Conservation (phyloP, 1,140 invertebrate species). For the Zaprionus ornatus region DNA sequence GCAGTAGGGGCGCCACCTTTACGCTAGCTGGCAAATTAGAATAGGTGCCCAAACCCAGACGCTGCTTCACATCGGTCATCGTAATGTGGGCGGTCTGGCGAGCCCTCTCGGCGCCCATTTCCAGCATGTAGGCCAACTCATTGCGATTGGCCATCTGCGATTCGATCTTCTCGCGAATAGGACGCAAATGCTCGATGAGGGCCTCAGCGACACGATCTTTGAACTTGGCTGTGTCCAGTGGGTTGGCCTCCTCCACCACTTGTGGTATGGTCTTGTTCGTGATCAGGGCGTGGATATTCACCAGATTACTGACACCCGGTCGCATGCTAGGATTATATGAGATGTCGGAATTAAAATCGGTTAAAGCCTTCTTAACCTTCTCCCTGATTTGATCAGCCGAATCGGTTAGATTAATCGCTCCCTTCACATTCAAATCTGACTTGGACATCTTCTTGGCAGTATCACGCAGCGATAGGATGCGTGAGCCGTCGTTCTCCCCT, state of each 20-base stretch:
- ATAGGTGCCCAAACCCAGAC: conserved; percentile 86
- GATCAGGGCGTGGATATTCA: conserved; percentile 92
- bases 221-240: conserved; percentile 91
- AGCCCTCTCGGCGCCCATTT: conserved; percentile 89
- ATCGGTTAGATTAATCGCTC: conserved; percentile 93
- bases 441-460: conserved; percentile 99
- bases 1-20: conserved; percentile 46
- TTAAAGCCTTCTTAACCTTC: conserved; percentile 96
- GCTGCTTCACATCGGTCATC: conserved; percentile 88
- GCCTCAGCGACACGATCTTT: conserved; percentile 91
- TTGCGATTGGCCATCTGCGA: conserved; percentile 86
- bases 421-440: conserved; percentile 91
- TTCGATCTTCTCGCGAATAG: conserved; percentile 88
- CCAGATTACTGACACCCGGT: conserved; percentile 95
- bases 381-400: conserved; percentile 89
- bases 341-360: conserved; percentile 94
- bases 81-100: conserved; percentile 87
- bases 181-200: conserved; percentile 89
- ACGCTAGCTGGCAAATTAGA: conserved; percentile 40
- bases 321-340: conserved; percentile 91
- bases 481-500: conserved; percentile 85
- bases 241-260: conserved; percentile 88
- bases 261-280: conserved; percentile 88
- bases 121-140: conserved; percentile 89
- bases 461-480: conserved; percentile 92